A percentile compares a stretch with the other conserved stretches of the same genome.
Conservation (phyloP, 2,888 invertebrate genomes). For the Boloria euphrosyne region DNA sequence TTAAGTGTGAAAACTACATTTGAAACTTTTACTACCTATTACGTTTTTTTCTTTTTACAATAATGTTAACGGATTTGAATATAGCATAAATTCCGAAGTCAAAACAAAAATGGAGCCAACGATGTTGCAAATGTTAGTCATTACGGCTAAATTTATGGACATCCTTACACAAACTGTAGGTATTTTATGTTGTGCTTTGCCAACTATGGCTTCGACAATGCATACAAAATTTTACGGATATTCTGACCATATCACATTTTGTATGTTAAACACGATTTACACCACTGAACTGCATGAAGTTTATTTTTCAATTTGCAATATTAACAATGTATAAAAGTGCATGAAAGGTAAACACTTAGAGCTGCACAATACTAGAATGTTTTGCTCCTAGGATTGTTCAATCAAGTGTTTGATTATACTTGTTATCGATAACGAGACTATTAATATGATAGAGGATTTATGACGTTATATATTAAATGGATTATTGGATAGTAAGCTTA, state of each 20-base stretch:
- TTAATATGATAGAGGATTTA: too few species aligned
- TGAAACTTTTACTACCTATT: not conserved
- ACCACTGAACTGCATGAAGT: too few species aligned
- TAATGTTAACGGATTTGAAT: constrained; percentile 1
- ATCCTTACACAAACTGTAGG: constrained; percentile 16
- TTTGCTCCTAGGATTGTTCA: too few species aligned
- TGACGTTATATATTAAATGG: too few species aligned
- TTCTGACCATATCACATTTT: not conserved
- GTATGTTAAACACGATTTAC: constrained; percentile 1
- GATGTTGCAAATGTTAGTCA: constrained; percentile 20
- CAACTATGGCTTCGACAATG: constrained; percentile 19
- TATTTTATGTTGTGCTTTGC: constrained; percentile 21
- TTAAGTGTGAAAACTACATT: not conserved
- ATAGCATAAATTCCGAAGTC: constrained; percentile 4
- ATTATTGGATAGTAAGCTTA: too few species aligned
- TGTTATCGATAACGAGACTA: too few species aligned
- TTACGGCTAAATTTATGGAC: constrained; percentile 27
- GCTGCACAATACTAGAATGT: too few species aligned
- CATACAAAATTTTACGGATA: constrained; percentile 18
- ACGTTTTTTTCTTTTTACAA: too few species aligned
- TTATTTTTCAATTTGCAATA: too few species aligned
- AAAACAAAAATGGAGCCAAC: constrained; percentile 21
- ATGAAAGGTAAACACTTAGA: too few species aligned
- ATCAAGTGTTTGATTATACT: too few species aligned
- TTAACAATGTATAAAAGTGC: too few species aligned